phyloP scores from a whole-genome alignment of 2,888 invertebrate species.

The Horisme vitalbata region DNA sequence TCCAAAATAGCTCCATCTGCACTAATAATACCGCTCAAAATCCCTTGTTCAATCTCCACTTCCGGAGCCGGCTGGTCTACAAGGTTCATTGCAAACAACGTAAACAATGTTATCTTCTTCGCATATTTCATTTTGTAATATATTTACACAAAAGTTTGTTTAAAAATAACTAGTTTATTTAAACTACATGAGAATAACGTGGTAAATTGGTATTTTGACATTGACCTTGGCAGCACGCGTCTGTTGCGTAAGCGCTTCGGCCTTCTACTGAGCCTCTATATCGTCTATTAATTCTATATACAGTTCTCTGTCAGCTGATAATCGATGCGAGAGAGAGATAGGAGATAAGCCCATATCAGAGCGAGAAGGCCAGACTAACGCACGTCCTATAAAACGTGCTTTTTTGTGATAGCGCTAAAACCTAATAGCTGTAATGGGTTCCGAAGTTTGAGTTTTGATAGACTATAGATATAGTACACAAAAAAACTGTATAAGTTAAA shows the following conservation, averaged over 20 bases:
- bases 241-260: slow-evolving; percentile 38
- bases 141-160: neutral
- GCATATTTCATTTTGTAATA: slow-evolving; percentile 50
- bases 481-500: too few species aligned
- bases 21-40: slow-evolving; percentile 65
- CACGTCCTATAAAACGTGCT: neutral
- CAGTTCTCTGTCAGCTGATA: neutral
- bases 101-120: slow-evolving; percentile 61
- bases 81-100: slow-evolving; percentile 63
- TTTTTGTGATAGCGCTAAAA: slow-evolving; percentile 2
- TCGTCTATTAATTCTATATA: too few species aligned
- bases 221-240: slow-evolving; percentile 24
- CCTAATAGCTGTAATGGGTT: neutral
- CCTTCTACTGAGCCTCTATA: slow-evolving; percentile 42
- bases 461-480: too few species aligned
- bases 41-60: slow-evolving; percentile 65
- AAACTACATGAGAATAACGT: neutral
- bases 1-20: slow-evolving; percentile 65
- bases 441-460: too few species aligned
- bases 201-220: neutral
- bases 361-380: neutral
- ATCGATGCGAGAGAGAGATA: slow-evolving; percentile 22
- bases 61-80: slow-evolving; percentile 71
- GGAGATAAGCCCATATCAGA: neutral
- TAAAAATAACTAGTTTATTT: neutral